Evolutionary conservation across 2,113 vertebrate genomes (phyloP).

Genomic region (Raja brachyura): DNA sequence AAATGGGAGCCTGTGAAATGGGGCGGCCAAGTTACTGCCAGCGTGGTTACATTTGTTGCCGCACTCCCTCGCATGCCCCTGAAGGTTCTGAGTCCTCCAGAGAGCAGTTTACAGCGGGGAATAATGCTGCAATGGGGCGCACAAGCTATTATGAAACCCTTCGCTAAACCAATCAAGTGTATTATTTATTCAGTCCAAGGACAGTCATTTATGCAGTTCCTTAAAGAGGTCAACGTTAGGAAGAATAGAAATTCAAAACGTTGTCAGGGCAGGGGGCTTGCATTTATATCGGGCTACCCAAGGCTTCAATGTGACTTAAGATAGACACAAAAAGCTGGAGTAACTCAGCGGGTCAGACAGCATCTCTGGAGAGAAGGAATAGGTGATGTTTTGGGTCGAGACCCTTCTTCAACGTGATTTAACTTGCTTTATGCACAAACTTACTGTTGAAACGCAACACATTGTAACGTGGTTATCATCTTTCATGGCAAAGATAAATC

Average conservation of each 20-base stretch:
- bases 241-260: background rate
- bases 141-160: background rate
- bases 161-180: background rate
- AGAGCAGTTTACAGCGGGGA: background rate
- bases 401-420: too few relatives aligned
- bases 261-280: background rate
- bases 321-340: too few relatives aligned
- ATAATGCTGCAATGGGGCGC: background rate
- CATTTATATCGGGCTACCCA: background rate
- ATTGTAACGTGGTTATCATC: background rate
- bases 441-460: background rate
- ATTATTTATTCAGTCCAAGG: constrained; percentile 8
- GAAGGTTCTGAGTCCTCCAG: background rate
- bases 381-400: too few relatives aligned
- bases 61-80: background rate
- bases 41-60: background rate
- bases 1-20: constrained; percentile 6
- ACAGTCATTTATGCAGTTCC: background rate
- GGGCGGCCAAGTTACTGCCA: too few relatives aligned
- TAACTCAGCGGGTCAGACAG: too few relatives aligned
- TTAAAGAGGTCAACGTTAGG: background rate
- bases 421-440: background rate
- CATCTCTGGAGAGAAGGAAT: too few relatives aligned
- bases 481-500: background rate
- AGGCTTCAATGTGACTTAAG: too few relatives aligned